Evolutionary conservation across 2,113 vertebrate species (phyloP), one percentile per base, ranked within the genome.

Genomic region (Labrus mixtus): DNA sequence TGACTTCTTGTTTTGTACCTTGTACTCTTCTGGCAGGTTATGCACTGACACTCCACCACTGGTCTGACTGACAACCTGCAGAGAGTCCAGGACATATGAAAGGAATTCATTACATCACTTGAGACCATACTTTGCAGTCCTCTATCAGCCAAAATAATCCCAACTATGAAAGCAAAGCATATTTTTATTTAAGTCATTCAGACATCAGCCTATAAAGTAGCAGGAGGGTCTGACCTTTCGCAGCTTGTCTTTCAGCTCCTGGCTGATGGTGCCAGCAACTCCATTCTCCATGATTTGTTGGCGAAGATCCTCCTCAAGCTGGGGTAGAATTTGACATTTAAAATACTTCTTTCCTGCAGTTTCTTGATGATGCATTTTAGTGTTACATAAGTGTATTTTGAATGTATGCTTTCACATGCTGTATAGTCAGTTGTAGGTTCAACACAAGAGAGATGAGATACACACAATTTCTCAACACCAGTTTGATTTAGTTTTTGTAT

Each of bases 171-270:
- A 60, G 61, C 11, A 57, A 75, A 25, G 7, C 17, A 25, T n/a
- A 19, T 39, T 12, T 0, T 45, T 8, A 36, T 33, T 33, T 33
- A 33, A 33, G 29, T 33, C 29, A 33, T 33, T 33, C 6, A 33
- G 29, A 33, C 4, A 33, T 33, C 36, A 48, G n/a, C 22, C 61
- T 57, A 16, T 20, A 4, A 75, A 59, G 6, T 2, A 8, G 22
- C 13, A 50, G 55, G 13, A n/a, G 63, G 51, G 12, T 58, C 92
- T 93, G 82, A 97, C 97, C 92, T 89, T 90, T 65, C 61, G 92
- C 37, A 97, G 93, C 68, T 95, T 96, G 48, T 93, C 90, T 74
- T 97, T 97, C 51, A 97, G 89, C 46, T 96, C 94, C 33, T 87
- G 90, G 87, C 87, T 90, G 22, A 98, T 83, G 11, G 91, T 94